A percentile compares a stretch with the other conserved stretches of the same genome.
Evolutionary conservation across 2,113 vertebrate species (phyloP).

Genomic region (Antidorcas marsupialis): DNA sequence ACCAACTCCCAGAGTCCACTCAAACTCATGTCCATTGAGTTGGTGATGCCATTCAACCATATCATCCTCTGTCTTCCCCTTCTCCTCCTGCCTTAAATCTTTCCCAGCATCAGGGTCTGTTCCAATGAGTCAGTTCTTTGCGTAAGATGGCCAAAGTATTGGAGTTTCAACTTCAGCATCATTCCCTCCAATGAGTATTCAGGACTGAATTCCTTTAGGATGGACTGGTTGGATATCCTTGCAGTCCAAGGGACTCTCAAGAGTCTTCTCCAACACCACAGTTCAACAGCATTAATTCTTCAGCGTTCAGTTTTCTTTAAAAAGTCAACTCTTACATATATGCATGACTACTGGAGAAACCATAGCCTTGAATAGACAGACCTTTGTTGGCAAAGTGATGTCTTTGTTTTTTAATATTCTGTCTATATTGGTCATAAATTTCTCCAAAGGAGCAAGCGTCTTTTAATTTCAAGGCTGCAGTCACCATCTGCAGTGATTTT

Average conservation of each 20-base stretch:
- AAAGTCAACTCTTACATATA: not conserved
- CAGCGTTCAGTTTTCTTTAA: not conserved
- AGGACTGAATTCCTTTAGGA: not conserved
- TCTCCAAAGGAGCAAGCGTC: not conserved
- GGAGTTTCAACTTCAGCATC: not conserved
- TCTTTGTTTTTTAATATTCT: not conserved
- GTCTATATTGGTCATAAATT: not conserved
- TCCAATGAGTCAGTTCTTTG: not conserved
- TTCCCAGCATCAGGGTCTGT: not conserved
- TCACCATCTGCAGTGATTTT: not conserved
- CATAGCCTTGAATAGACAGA: not conserved
- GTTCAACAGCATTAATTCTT: not conserved
- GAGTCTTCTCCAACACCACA: not conserved
- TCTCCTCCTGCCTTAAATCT: not conserved
- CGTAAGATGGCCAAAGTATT: not conserved
- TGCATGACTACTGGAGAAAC: not conserved
- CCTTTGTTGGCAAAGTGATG: not conserved
- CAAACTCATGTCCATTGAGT: not conserved
- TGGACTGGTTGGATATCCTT: not conserved
- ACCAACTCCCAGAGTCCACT: not conserved
- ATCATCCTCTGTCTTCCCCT: not conserved
- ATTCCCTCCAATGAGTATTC: not conserved
- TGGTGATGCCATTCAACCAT: not conserved
- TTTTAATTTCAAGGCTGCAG: not conserved
- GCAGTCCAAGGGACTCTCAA: not conserved